Percentiles rank a stretch among this genome's conserved stretches.
Conservation (phyloP, 1,140 invertebrate genomes). For the Proctacanthus coquilletti region DNA sequence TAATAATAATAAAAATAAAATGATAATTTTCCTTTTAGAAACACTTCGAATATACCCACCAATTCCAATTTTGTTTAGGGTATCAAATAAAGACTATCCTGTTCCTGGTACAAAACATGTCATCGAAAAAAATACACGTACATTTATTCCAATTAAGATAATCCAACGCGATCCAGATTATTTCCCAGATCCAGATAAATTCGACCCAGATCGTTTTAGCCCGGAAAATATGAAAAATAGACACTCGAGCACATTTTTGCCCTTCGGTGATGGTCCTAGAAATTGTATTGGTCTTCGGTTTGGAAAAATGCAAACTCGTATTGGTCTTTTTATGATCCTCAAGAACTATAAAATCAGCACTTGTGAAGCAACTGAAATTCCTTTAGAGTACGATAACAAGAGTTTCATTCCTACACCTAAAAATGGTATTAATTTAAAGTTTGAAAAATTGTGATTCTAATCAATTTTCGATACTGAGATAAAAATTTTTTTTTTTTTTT, state of each 20-base stretch:
- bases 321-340: constrained; percentile 15
- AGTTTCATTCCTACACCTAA: constrained; percentile 29
- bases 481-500: too few relatives aligned
- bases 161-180: constrained; percentile 40
- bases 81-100: constrained; percentile 31
- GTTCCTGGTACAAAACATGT: constrained; percentile 31
- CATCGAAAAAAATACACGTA: constrained; percentile 34
- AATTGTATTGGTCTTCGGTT: constrained; percentile 38
- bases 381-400: constrained; percentile 30
- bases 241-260: constrained; percentile 41
- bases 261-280: constrained; percentile 55
- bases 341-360: constrained; percentile 22
- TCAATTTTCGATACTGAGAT: too few relatives aligned
- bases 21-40: constrained; percentile 13
- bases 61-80: constrained; percentile 28
- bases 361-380: constrained; percentile 25
- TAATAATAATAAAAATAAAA: background rate
- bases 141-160: constrained; percentile 39
- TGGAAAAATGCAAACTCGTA: constrained; percentile 15
- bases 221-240: constrained; percentile 31
- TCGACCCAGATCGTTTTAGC: constrained; percentile 44
- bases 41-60: constrained; percentile 34
- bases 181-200: constrained; percentile 40
- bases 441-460: too few relatives aligned
- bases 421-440: constrained; percentile 25